These are phyloP conservation scores for Hemistola chrysoprasaria DNA, from an alignment of 2,888 invertebrate species.

Conservation along the genomic window DNA sequence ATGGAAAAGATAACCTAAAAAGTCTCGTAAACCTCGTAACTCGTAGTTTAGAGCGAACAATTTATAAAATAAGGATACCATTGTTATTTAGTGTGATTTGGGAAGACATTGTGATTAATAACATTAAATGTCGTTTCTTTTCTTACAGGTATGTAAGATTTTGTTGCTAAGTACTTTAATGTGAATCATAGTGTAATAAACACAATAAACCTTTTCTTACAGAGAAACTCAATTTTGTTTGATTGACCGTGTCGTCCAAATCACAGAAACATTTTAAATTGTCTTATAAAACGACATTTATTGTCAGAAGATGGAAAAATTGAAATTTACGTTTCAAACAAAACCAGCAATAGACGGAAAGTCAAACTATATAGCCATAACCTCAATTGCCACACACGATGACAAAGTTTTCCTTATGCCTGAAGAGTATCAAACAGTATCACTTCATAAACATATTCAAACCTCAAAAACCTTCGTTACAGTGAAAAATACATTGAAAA, in stretches of 20 bases:
- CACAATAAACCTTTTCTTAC: too few relatives aligned
- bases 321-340: slow-evolving; percentile 21
- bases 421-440: slow-evolving; percentile 23
- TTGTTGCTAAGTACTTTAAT: too few relatives aligned
- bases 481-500: slow-evolving; percentile 16
- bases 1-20: too few relatives aligned
- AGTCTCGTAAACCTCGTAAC: too few relatives aligned
- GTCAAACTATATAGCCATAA: slow-evolving; percentile 30
- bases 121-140: neutral
- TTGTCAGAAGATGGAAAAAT: slow-evolving; percentile 1
- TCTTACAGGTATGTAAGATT: too few relatives aligned
- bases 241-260: too few relatives aligned
- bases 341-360: slow-evolving; percentile 25
- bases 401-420: slow-evolving; percentile 23
- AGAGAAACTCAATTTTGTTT: too few relatives aligned
- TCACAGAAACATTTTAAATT: too few relatives aligned
- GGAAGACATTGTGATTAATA: neutral
- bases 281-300: slow-evolving; percentile 11
- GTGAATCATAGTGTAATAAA: too few relatives aligned
- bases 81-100: too few relatives aligned
- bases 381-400: slow-evolving; percentile 25
- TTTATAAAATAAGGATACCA: too few relatives aligned
- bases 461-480: slow-evolving; percentile 1
- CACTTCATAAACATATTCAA: slow-evolving; percentile 2
- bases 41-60: too few relatives aligned